These are phyloP conservation scores for Carterocephalus palaemon DNA, from an alignment of 2,888 invertebrate genomes.

Conservation along the genomic window DNA sequence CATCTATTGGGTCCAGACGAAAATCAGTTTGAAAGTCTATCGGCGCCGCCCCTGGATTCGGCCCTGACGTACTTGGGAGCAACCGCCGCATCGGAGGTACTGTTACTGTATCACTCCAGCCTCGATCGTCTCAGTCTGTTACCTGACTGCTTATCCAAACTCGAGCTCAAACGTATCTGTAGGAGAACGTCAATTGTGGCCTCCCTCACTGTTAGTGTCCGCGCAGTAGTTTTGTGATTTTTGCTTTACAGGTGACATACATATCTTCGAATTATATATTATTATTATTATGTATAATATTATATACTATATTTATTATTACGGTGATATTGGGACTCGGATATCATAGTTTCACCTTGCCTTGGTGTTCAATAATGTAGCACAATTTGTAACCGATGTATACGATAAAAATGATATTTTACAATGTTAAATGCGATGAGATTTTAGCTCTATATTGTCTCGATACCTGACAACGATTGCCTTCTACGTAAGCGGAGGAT, in stretches of 20 bases:
- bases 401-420: slow-evolving; percentile 76
- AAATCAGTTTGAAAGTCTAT: not conserved
- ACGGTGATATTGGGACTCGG: slow-evolving; percentile 47
- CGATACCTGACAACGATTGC: slow-evolving; percentile 66
- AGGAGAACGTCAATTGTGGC: slow-evolving; percentile 65
- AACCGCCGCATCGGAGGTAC: slow-evolving; percentile 35
- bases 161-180: slow-evolving; percentile 68
- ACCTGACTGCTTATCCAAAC: slow-evolving; percentile 49
- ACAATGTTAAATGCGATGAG: slow-evolving; percentile 71
- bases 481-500: slow-evolving; percentile 68
- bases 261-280: slow-evolving; percentile 75
- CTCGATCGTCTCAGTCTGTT: slow-evolving; percentile 54
- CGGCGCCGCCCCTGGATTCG: slow-evolving; percentile 28
- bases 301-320: slow-evolving; percentile 54
- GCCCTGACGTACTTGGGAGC: slow-evolving; percentile 31
- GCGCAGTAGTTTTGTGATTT: slow-evolving; percentile 52
- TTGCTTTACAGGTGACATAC: slow-evolving; percentile 74
- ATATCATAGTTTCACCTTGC: slow-evolving; percentile 72
- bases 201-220: slow-evolving; percentile 42
- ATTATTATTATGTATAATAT: slow-evolving; percentile 39
- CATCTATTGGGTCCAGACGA: slow-evolving; percentile 6
- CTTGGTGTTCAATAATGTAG: slow-evolving; percentile 76
- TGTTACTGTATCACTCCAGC: slow-evolving; percentile 32
- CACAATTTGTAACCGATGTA: slow-evolving; percentile 79
- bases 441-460: slow-evolving; percentile 74